Base-by-base conservation (phyloP, 2,797 vertebrate genomes). In the Platalea minor region DNA sequence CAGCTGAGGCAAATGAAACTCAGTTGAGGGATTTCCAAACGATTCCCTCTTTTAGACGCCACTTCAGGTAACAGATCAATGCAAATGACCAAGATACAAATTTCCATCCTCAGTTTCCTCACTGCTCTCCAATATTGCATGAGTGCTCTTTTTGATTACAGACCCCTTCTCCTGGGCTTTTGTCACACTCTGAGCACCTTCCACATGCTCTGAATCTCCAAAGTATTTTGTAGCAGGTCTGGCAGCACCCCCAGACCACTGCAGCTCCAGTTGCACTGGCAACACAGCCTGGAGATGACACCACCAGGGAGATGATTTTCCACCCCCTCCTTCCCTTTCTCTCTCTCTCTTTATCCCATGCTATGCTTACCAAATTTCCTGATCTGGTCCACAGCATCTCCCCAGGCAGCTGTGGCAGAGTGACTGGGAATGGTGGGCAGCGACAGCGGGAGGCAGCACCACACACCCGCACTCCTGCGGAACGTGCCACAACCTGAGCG, bases 401-500 rank as follows among this genome's bases (percentile, higher is more conserved):
- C 37, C 23, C 29, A 41, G 7, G 12, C 37, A 72, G 45, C n/a
- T 45, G 39, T 19, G 13, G 51, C 78, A 87, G 37, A 64, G 13
- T 2, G 3, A 29, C 45, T 39, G 31, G 63, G 12, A 88, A 77
- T 1, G 4, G 29, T 20, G 29, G 23, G 37, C 43, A 59, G 43
- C 3, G 2, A n/a, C 2, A 26, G n/a, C 20, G 39, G 64, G 18
- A 86, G 56, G 15, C 61, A 91, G 43, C 65, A 60, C 17, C n/a
- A 23, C 1, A 10, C 43, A 23, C 15, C 39, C n/a, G 3, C 15
- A 5, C 13, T 75, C 39, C 39, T 16, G 46, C 45, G 4, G 0
- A 26, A 19, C 0, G 1, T 21, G 15, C 4, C 64, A 51, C 2
- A 0, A 29, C 17, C 53, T 4, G 3, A 57, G 28, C 3, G 0